A percentile compares a stretch with the other conserved stretches of the same genome.
These are phyloP conservation scores for Aquatica leii DNA, from an alignment of 2,888 invertebrate species.

Conservation along the genomic window DNA sequence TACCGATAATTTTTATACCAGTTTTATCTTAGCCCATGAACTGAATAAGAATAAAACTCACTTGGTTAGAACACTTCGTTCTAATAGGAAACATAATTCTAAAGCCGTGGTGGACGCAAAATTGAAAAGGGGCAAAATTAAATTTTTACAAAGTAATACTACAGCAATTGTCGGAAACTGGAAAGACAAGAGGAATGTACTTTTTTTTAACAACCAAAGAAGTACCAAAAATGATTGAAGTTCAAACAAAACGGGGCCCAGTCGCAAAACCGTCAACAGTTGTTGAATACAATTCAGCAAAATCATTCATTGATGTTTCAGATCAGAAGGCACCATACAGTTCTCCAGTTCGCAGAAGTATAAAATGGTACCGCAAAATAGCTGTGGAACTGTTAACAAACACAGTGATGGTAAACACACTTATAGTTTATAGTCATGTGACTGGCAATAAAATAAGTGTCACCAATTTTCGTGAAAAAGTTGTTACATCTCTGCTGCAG, in stretches of 20 bases:
- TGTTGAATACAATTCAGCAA: too few relatives aligned
- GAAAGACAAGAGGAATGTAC: too few relatives aligned
- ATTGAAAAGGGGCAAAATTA: not conserved
- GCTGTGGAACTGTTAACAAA: not conserved
- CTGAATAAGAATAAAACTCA: too few relatives aligned
- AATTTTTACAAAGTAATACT: too few relatives aligned
- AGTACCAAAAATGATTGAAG: not conserved
- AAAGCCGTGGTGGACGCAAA: not conserved
- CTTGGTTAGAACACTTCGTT: too few relatives aligned
- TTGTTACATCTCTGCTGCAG: not conserved
- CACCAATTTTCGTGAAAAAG: not conserved
- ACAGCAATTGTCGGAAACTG: too few relatives aligned
- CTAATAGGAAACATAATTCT: not conserved
- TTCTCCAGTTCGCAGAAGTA: not conserved
- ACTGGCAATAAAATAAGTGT: not conserved
- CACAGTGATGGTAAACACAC: not conserved
- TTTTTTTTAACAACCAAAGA: not conserved
- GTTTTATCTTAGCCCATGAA: not conserved
- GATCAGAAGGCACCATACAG: not conserved
- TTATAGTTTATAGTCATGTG: not conserved
- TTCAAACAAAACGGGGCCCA: not conserved
- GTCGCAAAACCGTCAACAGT: not conserved
- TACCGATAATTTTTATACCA: not conserved
- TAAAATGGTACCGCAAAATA: not conserved
- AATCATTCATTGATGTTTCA: too few relatives aligned